A percentile compares a stretch with the other conserved stretches of the same genome.
Evolutionary conservation across 2,797 vertebrate species (phyloP).

Genomic region (Staurois parvus): DNA sequence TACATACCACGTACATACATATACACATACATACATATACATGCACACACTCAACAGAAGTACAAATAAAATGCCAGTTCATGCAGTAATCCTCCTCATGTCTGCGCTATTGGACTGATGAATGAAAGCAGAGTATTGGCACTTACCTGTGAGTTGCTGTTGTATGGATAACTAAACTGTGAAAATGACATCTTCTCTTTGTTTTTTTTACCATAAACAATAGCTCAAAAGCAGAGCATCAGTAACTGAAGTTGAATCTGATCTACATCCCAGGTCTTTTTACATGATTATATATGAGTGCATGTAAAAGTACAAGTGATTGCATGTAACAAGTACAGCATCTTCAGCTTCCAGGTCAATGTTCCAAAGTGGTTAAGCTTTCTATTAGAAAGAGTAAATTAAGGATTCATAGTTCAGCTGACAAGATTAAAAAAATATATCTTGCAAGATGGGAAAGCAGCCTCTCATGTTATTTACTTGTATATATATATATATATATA

Average conservation of each 20-base stretch:
- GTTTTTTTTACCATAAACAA: constrained; percentile 88
- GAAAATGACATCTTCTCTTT: constrained; percentile 96
- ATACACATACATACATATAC: too few relatives aligned
- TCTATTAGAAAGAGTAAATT: constrained; percentile 77
- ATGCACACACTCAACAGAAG: too few relatives aligned
- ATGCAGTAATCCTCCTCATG: not conserved
- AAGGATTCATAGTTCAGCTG: constrained; percentile 81
- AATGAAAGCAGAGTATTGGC: constrained; percentile 7
- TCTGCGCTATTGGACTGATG: not conserved
- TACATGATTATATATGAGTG: constrained; percentile 86
- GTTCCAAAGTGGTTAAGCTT: constrained; percentile 74
- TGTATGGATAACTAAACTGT: constrained; percentile 96
- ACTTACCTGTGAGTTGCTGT: constrained; percentile 96
- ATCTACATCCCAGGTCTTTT: constrained; percentile 88
- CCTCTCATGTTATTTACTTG: constrained; percentile 91
- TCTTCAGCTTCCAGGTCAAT: constrained; percentile 73
- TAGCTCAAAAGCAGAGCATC: constrained; percentile 89
- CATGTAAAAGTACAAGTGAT: constrained; percentile 65
- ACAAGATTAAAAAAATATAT: constrained; percentile 80
- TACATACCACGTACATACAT: too few relatives aligned
- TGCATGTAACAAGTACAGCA: constrained; percentile 85
- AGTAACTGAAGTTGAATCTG: constrained; percentile 87
- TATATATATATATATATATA: too few relatives aligned
- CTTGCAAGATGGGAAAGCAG: constrained; percentile 88
- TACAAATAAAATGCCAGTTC: not conserved